Evolutionary conservation across 2,888 invertebrate genomes (phyloP), one percentile per base, ranked within the genome.

Genomic region (Melanargia galathea): DNA sequence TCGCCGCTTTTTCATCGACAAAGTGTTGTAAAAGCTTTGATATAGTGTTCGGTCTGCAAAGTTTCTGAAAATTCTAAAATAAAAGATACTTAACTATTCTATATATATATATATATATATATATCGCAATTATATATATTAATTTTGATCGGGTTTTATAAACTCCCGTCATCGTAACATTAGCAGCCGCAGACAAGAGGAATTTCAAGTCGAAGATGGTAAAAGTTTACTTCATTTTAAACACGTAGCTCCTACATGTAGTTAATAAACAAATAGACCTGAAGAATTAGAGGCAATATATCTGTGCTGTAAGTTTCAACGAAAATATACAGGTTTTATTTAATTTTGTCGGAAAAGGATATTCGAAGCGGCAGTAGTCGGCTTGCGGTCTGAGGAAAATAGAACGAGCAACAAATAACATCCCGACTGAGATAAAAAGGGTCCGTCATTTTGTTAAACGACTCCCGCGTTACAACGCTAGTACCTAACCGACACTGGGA

Each of bases 401-500:
- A 84, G 85, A 86, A 82, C 77, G 80, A 78, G 79, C 81, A 83
- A 89, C 89, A 88, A 88, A 89, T 88, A 84, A 86, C 81, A 81
- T 73, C 77, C 76, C 81, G 88, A 88, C 87, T 85, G 82, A 87
- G 89, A 90, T 89, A 88, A 89, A 89, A 89, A 87, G 87, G 84
- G 77, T 82, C 82, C 86, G 88, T 88, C 89, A 85, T 87, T 88
- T 87, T 88, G 88, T 83, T 88, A 87, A 89, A 89, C 83, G 86
- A 87, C 85, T 83, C 75, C 73, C 80, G 82, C 85, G 79, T 78
- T 75, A 65, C 71, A 56, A 73, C 76, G 77, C 81, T 84, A 86
- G 84, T 83, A n/a, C n/a, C n/a, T n/a, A 83, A 81, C 80, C 73
- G 70, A 72, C 75, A 74, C 78, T 74, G 35, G 22, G 16, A 22